These are phyloP conservation scores for Hypsopygia costalis DNA, from an alignment of 2,888 invertebrate genomes.

Conservation along the genomic window DNA sequence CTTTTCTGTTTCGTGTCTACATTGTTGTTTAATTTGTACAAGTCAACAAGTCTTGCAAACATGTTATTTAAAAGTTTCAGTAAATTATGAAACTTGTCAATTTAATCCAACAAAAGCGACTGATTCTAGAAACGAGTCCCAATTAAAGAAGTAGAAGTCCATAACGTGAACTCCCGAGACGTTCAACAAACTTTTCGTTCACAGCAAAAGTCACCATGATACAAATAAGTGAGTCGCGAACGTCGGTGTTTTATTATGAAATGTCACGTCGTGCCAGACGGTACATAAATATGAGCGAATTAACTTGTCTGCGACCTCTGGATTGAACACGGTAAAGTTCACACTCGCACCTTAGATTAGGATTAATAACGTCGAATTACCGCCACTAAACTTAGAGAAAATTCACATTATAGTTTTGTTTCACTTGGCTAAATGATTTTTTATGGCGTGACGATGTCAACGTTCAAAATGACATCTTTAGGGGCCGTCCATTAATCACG, in stretches of 20 bases:
- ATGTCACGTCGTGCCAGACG: constrained; percentile 72
- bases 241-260: constrained; percentile 67
- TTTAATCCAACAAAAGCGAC: background rate
- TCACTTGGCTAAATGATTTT: too few species aligned
- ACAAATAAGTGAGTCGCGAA: constrained; percentile 42
- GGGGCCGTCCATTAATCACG: too few species aligned
- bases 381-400: too few species aligned
- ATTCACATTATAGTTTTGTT: too few species aligned
- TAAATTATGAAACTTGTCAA: background rate
- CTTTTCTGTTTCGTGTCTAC: too few species aligned
- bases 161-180: constrained; percentile 45
- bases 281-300: constrained; percentile 75
- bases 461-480: too few species aligned
- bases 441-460: too few species aligned
- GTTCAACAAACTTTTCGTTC: constrained; percentile 58
- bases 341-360: constrained; percentile 49
- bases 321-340: constrained; percentile 48
- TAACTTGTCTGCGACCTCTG: constrained; percentile 74
- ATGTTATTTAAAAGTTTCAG: too few species aligned
- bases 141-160: constrained; percentile 22
- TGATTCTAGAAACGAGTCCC: constrained; percentile 11
- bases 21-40: too few species aligned
- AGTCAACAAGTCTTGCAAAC: too few species aligned
- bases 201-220: constrained; percentile 38
- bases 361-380: constrained; percentile 16